Evolutionary conservation across 1,140 invertebrate genomes (phyloP).

Genomic region (Prorops nasuta): DNA sequence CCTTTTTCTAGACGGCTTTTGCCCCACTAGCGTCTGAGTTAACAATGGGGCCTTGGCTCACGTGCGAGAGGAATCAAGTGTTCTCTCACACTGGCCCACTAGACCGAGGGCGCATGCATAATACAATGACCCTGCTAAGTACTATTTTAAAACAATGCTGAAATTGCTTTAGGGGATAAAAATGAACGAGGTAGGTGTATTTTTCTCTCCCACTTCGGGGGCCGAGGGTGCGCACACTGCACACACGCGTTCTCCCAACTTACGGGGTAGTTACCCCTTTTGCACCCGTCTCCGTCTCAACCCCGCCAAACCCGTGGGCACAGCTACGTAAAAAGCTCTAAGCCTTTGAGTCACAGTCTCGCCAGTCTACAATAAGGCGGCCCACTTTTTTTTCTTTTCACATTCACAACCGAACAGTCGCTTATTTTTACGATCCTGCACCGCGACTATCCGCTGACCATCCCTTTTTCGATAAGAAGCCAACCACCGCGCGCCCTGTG

Average conservation of each 20-base stretch:
- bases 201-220: constrained; percentile 52
- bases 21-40: constrained; percentile 40
- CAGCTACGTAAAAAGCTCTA: constrained; percentile 51
- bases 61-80: constrained; percentile 58
- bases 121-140: constrained; percentile 60
- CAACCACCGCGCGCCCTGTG: no score
- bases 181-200: constrained; percentile 59
- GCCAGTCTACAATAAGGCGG: constrained; percentile 55
- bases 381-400: constrained; percentile 47
- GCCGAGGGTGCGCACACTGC: constrained; percentile 34
- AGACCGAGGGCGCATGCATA: constrained; percentile 56
- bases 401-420: no score
- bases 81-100: constrained; percentile 48
- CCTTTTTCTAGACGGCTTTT: constrained; percentile 22
- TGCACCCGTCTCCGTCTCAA: constrained; percentile 24
- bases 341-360: constrained; percentile 57
- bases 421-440: no score
- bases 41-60: constrained; percentile 56
- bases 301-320: constrained; percentile 36
- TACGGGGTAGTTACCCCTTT: constrained; percentile 44
- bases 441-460: no score
- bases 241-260: constrained; percentile 31
- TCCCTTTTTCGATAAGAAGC: no score
- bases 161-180: constrained; percentile 61
- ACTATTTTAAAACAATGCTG: constrained; percentile 61